Base-by-base conservation (phyloP, 1,140 invertebrate genomes). In the Neodiprion fabricii region DNA sequence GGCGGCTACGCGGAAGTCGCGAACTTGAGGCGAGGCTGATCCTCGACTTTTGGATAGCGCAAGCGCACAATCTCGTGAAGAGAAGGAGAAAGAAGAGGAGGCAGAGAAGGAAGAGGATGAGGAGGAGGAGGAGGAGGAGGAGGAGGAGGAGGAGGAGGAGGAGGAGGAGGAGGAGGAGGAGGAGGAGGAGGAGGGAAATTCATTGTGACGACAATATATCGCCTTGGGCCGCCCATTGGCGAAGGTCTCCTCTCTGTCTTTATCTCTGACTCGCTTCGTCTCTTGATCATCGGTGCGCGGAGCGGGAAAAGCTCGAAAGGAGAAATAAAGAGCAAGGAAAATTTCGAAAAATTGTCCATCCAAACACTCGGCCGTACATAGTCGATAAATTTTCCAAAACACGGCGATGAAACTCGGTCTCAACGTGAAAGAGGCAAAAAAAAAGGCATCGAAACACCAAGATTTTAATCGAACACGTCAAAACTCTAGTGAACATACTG, bases 131-230 rank as follows among this genome's bases (percentile, higher is more conserved):
- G 77, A 69, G 72, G 77, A 69, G 72, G 50, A 71, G 74, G n/a
- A 67, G 79, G 70, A 73, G 80, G 53, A 61, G 53, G 7, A 9
- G 9, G 53, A 61, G n/a, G n/a, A n/a, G n/a, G 78, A 77, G 78
- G 72, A 72, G 79, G 73, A 74, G 72, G 79, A 78, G 78, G 77
- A 69, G 72, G 77, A 69, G 72, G 50, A 71, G 74, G n/a, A 67
- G 79, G 70, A 73, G 80, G 53, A 61, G 53, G 7, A 9, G 9
- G 53, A 61, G n/a, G n/a, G n/a, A 40, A 80, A 82, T 83, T 84
- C 84, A 86, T 87, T 83, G 84, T 82, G 83, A 85, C 84, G 81
- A 85, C 81, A 82, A 87, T 85, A 40, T 40, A 84, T 85, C 82
- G 86, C 86, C 84, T 81, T 84, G 78, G 80, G 86, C 85, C 75